Evolutionary conservation across 1,140 invertebrate genomes (phyloP).

Genomic region (Doryteuthis pealeii): DNA sequence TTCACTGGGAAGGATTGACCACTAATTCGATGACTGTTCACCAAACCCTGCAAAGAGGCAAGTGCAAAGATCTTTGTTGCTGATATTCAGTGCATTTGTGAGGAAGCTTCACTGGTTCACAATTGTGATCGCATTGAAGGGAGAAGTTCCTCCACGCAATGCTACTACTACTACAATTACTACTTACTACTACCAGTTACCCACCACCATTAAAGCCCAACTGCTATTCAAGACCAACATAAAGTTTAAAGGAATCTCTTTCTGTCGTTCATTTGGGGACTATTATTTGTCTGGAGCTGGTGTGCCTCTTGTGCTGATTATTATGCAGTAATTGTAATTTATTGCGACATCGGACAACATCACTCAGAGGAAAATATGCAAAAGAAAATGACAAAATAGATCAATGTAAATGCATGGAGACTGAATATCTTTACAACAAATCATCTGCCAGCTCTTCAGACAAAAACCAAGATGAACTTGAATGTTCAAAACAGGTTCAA

Average conservation of each 20-base stretch:
- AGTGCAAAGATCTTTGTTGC: conserved; percentile 31
- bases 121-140: conserved; percentile 18
- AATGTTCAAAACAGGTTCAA: conserved; percentile 30
- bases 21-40: conserved; percentile 65
- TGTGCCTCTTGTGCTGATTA: conserved; percentile 47
- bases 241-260: conserved; percentile 26
- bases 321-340: conserved; percentile 44
- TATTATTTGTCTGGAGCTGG: conserved; percentile 50
- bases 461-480: conserved; percentile 46
- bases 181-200: too few species aligned
- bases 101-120: conserved; percentile 26
- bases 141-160: too few species aligned
- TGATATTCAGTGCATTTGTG: conserved; percentile 36
- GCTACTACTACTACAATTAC: too few species aligned
- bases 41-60: conserved; percentile 56
- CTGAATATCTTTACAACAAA: conserved; percentile 34
- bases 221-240: background rate
- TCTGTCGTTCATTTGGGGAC: conserved; percentile 40
- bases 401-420: conserved; percentile 41
- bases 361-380: conserved; percentile 31
- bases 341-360: conserved; percentile 30
- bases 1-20: conserved; percentile 92
- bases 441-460: conserved; percentile 24
- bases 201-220: background rate
- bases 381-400: conserved; percentile 46